phyloP scores from a whole-genome alignment of 1,140 invertebrate genomes.

The Platorchestia sp. region DNA sequence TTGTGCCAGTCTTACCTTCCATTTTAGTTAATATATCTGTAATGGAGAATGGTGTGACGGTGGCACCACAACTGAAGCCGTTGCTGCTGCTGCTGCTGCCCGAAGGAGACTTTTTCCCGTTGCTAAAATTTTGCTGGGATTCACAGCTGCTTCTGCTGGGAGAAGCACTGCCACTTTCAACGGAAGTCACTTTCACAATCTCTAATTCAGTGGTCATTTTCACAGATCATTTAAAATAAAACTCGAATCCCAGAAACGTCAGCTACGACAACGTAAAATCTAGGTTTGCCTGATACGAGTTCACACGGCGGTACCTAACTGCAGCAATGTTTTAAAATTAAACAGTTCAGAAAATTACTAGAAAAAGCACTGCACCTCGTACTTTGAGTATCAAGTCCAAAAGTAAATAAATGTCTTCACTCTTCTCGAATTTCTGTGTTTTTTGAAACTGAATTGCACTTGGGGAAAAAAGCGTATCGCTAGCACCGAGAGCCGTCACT shows the following conservation, averaged over 20 bases:
- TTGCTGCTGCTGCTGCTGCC: background rate
- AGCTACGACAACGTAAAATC: background rate
- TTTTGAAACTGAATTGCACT: background rate
- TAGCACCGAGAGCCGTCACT: background rate
- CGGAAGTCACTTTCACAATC: constrained; percentile 61
- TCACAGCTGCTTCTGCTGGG: constrained; percentile 51
- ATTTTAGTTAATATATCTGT: constrained; percentile 67
- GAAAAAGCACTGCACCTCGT: background rate
- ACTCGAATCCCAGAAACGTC: background rate
- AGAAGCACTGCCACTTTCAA: constrained; percentile 62
- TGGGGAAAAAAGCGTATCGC: background rate
- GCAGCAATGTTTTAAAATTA: background rate
- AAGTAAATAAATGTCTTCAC: background rate
- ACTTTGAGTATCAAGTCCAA: background rate
- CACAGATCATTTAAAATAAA: background rate
- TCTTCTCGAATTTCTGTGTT: background rate
- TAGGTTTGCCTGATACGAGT: background rate
- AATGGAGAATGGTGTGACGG: constrained; percentile 67
- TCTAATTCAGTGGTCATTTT: constrained; percentile 4
- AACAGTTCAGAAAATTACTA: background rate
- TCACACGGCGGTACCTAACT: background rate
- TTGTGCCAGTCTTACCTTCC: constrained; percentile 59
- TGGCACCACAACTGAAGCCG: constrained; percentile 59
- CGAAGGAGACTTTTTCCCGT: background rate
- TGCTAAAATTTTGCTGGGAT: background rate